A percentile compares a stretch with the other conserved stretches of the same genome.
phyloP scores from a whole-genome alignment of 2,797 vertebrate species.

The Coendou prehensilis region DNA sequence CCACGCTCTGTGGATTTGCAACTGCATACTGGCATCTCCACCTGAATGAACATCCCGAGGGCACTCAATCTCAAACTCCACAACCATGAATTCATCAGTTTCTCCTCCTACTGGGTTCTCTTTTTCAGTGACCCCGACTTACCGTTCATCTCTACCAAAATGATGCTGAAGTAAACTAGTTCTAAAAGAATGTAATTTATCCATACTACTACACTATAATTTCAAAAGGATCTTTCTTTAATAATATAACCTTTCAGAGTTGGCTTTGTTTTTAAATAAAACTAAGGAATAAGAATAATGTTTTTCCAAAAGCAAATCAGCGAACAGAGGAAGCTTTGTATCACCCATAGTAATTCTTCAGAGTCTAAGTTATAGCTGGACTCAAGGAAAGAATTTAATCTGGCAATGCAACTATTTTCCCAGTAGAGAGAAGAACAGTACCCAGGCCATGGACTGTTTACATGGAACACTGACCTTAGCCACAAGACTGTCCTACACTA shows the following conservation, averaged over 20 bases:
- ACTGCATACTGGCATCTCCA: not conserved
- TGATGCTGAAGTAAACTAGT: not conserved
- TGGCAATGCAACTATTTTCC: not conserved
- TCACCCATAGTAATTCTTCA: not conserved
- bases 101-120: not conserved
- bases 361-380: not conserved
- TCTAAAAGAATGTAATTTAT: not conserved
- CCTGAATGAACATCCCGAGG: not conserved
- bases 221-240: not conserved
- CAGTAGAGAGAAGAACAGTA: not conserved
- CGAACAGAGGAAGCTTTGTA: not conserved
- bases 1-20: not conserved
- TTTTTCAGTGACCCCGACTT: not conserved
- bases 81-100: not conserved
- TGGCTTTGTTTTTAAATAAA: conserved; percentile 22
- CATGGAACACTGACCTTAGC: no score
- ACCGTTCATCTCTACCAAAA: not conserved
- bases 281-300: not conserved
- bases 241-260: not conserved
- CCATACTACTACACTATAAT: not conserved
- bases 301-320: conserved; percentile 52
- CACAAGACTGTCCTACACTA: not conserved
- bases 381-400: not conserved
- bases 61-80: not conserved
- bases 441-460: not conserved